Conservation (phyloP, 2,888 invertebrate genomes). For the Yponomeuta cagnagella region DNA sequence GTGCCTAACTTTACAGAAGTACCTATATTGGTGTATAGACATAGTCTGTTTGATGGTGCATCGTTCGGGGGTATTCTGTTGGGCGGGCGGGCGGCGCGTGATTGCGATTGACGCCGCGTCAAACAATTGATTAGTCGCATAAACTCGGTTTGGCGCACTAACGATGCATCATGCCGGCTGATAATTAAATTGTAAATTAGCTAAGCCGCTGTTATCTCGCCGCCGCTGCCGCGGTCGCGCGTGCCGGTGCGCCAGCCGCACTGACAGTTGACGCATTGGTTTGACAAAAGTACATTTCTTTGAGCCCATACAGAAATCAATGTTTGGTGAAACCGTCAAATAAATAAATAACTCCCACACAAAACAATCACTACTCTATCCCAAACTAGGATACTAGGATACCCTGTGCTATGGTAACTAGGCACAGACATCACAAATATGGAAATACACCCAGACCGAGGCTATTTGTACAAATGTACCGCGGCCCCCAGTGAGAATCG, state of each 20-base stretch:
- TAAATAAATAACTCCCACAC: too few species aligned
- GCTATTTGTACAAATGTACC: too few species aligned
- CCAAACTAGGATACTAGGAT: too few species aligned
- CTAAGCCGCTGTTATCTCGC: constrained; percentile 38
- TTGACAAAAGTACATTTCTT: background rate
- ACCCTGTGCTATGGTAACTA: too few species aligned
- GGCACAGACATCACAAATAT: too few species aligned
- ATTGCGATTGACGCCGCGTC: constrained; percentile 68
- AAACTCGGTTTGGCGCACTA: constrained; percentile 75
- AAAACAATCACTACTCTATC: too few species aligned
- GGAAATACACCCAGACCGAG: too few species aligned
- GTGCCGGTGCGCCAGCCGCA: background rate
- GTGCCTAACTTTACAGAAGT: background rate
- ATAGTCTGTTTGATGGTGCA: background rate
- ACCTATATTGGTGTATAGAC: background rate
- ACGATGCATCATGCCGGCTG: constrained; percentile 73
- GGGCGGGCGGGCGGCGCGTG: constrained; percentile 45
- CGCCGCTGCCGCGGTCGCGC: constrained; percentile 30
- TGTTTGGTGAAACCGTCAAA: background rate
- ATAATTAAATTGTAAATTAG: constrained; percentile 76
- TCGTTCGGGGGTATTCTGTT: constrained; percentile 23
- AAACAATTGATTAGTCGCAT: constrained; percentile 76
- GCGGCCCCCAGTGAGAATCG: too few species aligned
- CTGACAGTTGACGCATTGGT: background rate
- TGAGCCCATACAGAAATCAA: background rate